Evolutionary conservation across 2,113 vertebrate species (phyloP), one percentile per base, ranked within the genome.

Genomic region (Calidris pygmaea): DNA sequence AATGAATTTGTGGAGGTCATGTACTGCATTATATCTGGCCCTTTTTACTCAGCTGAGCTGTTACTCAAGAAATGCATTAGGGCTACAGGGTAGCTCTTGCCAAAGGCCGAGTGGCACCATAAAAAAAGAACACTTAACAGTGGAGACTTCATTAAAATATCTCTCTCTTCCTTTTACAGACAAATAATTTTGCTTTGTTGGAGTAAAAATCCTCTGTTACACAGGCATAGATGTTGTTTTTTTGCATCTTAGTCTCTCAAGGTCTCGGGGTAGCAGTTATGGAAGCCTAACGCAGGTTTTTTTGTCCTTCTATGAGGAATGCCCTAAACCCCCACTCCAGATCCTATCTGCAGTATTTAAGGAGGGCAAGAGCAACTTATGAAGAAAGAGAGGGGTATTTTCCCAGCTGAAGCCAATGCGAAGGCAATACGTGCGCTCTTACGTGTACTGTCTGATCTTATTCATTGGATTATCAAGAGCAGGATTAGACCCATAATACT

Each of bases 1-100:
- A 59, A 77, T 87, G 90, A 63, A 93, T 84, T 93, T 96, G 79
- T 86, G 68, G 95, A 97, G 92, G 85, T 95, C 89, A 84, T 96
- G 95, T 85, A 84, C 81, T 95, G 84, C 87, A 96, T 95, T 96
- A 91, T 88, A 96, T 95, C 83, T 91, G 92, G 75, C 68, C 59
- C 30, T 78, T 96, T 96, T 87, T 90, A 94, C 77, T 95, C 59
- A 94, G 70, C 73, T 94, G 90, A 96, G 72, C 63, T 91, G 79
- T 95, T 96, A 95, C 16, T 48, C 87, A 96, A 93, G 85, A 97
- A 94, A 92, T 89, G 70, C 95, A 89, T 84, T 88, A 94, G 53
- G 62, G 41, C 75, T 94, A 63, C 35, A 81, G 66, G 91, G 70
- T 68, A 79, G 48, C 37, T 97, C 89, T 92, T 93, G 86, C 85